phyloP scores from a whole-genome alignment of 2,797 vertebrate species.

The Neosalanx taihuensis region DNA sequence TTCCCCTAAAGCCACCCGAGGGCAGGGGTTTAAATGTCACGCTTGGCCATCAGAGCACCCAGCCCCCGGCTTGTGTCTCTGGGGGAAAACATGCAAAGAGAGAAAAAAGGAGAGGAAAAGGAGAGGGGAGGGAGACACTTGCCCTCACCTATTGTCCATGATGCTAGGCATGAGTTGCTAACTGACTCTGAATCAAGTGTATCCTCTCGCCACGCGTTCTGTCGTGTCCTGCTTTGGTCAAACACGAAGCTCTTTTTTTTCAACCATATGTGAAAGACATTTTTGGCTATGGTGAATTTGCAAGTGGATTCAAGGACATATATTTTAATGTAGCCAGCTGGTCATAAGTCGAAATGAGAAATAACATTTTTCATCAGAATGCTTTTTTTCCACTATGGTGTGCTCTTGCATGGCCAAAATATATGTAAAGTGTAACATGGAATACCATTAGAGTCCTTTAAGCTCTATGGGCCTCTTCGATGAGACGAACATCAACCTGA shows the following conservation, averaged over 20 bases:
- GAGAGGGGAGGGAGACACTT: slow-evolving; percentile 64
- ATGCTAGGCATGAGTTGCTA: slow-evolving; percentile 70
- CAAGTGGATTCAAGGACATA: slow-evolving; percentile 51
- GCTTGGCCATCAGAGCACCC: slow-evolving; percentile 74
- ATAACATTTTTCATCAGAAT: slow-evolving; percentile 49
- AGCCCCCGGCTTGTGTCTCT: slow-evolving; percentile 72
- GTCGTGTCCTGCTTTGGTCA: slow-evolving; percentile 60
- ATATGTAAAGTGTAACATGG: slow-evolving; percentile 58
- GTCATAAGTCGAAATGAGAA: slow-evolving; percentile 50
- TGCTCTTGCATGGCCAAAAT: slow-evolving; percentile 55
- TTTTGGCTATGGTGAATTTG: slow-evolving; percentile 62
- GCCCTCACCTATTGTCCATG: slow-evolving; percentile 66
- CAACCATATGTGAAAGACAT: slow-evolving; percentile 52
- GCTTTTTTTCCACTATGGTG: slow-evolving; percentile 39
- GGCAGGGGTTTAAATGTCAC: slow-evolving; percentile 78
- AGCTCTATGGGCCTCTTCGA: slow-evolving; percentile 13
- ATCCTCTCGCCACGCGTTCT: slow-evolving; percentile 70
- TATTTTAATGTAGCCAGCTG: slow-evolving; percentile 55
- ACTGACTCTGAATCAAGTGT: slow-evolving; percentile 74
- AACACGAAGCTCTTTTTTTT: slow-evolving; percentile 56
- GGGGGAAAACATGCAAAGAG: slow-evolving; percentile 56
- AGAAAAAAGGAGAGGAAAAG: slow-evolving; percentile 54
- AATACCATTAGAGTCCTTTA: slow-evolving; percentile 49
- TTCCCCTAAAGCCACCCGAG: slow-evolving; percentile 65
- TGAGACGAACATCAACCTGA: slow-evolving; percentile 49